Evolutionary conservation across 2,888 invertebrate genomes (phyloP).

Genomic region (Lasioglossum morio): DNA sequence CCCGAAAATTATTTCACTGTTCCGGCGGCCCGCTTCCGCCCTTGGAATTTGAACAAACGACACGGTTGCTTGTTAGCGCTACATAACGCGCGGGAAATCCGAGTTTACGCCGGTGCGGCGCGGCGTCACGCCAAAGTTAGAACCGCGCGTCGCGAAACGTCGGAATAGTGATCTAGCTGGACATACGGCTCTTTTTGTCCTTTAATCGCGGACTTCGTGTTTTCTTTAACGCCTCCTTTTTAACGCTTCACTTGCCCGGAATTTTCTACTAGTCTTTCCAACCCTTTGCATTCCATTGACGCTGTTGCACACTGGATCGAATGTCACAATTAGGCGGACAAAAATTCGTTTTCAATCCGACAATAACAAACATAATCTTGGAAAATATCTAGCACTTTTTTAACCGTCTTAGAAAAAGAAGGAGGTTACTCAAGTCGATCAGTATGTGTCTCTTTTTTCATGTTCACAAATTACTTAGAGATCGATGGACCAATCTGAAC

Average conservation of each 20-base stretch:
- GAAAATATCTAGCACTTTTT: no score
- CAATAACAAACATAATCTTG: no score
- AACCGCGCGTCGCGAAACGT: not conserved
- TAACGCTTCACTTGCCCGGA: not conserved
- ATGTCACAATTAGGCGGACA: not conserved
- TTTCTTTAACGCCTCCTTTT: not conserved
- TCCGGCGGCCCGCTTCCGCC: conserved; percentile 52
- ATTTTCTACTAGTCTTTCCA: not conserved
- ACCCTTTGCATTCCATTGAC: not conserved
- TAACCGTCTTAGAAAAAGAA: no score
- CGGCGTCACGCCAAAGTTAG: not conserved
- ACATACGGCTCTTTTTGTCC: not conserved
- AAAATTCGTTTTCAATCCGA: not conserved
- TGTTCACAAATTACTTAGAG: no score
- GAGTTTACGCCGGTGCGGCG: conserved; percentile 23
- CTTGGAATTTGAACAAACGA: conserved; percentile 40
- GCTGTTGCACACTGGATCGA: not conserved
- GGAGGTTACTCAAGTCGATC: no score
- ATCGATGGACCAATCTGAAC: no score
- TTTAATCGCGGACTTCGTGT: not conserved
- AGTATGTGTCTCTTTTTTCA: no score
- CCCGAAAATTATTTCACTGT: conserved; percentile 56
- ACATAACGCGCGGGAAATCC: conserved; percentile 29
- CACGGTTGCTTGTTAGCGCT: conserved; percentile 46
- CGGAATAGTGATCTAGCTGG: not conserved